Base-by-base conservation (phyloP, 2,113 vertebrate species). In the Osmerus mordax region DNA sequence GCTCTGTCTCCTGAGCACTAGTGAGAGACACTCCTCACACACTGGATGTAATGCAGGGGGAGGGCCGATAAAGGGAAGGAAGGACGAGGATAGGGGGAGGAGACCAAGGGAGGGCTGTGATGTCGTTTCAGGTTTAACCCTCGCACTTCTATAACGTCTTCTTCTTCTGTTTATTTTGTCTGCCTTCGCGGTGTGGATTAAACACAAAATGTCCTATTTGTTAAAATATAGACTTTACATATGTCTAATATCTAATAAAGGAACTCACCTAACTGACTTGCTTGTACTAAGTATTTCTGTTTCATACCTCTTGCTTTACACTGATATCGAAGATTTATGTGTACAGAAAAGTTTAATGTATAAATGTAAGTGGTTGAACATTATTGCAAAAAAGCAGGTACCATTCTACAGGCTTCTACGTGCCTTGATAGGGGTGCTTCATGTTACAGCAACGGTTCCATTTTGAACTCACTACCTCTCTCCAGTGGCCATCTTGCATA, bases 71-170 rank as follows among this genome's bases (percentile, higher is more conserved):
- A 73, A 74, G 41, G 70, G 12, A 25, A 69, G 36, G 80, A 79
- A 19, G 54, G 62, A 23, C 21, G 55, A 61, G 52, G 69, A n/a
- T 36, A 58, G 70, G n/a, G 67, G 51, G 32, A 23, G 54, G 11
- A 47, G 18, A 16, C 29, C 32, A 63, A 56, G 71, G 53, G 65
- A 66, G 72, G 11, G 65, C 51, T 28, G 61, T 84, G 87, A 90
- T 87, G 82, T 87, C 16, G 88, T 86, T 76, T 80, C 65, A 52
- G 72, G 51, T 21, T 89, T 89, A 92, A 92, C 92, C 80, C 86
- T 81, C 81, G 77, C 81, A 72, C 54, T 64, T 51, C 89, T 84
- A 75, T 65, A 0, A 28, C 41, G 54, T 25, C 60, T 73, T 74
- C 23, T 62, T 68, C 19, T 55, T 47, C 41, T 47, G 41, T 47